Evolutionary conservation across 2,888 invertebrate species (phyloP).

Genomic region (Pherbina coryleti): DNA sequence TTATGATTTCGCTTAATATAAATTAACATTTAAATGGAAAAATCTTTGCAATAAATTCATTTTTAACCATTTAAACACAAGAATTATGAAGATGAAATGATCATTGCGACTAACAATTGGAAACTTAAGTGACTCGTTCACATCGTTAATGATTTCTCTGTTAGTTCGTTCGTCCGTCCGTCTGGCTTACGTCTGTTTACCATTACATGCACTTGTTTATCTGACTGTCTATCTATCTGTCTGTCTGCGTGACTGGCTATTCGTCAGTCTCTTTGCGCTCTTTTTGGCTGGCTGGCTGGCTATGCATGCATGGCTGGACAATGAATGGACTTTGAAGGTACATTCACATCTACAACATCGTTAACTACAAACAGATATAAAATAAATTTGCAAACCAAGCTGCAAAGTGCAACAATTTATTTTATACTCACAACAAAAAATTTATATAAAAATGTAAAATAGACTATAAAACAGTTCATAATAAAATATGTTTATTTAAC

Average conservation of each 20-base stretch:
- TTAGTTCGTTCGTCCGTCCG: neutral
- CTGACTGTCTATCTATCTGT: neutral
- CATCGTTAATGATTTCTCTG: neutral
- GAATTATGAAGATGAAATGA: no score
- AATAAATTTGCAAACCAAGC: conserved; percentile 9
- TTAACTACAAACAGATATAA: neutral
- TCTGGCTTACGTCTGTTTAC: neutral
- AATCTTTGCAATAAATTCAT: no score
- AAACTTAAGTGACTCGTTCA: neutral
- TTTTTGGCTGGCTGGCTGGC: neutral
- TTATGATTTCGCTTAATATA: no score
- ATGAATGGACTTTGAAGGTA: conserved; percentile 1
- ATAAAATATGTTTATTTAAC: no score
- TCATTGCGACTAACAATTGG: no score
- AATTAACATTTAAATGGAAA: no score
- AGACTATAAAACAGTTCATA: no score
- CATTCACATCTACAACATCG: neutral
- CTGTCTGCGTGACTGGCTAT: neutral
- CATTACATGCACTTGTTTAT: neutral
- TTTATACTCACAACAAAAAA: neutral
- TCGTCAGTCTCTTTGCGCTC: neutral
- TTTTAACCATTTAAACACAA: no score
- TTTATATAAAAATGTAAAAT: neutral
- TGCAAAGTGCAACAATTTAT: neutral
- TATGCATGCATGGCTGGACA: neutral